These are phyloP conservation scores for Scomberomorus guttatus DNA, from an alignment of 2,797 vertebrate genomes.

Conservation along the genomic window DNA sequence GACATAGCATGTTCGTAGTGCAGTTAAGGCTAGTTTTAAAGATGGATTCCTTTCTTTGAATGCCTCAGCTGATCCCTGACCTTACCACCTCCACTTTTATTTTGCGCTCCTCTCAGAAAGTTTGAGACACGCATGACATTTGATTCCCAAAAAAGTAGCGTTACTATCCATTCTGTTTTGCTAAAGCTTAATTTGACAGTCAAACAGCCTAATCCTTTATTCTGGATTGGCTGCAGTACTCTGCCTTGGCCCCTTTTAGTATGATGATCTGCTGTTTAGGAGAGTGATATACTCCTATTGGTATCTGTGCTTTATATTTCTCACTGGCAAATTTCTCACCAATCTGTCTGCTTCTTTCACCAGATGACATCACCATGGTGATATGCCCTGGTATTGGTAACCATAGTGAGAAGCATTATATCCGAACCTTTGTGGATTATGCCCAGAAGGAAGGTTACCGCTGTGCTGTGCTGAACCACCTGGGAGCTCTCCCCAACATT, in stretches of 20 bases:
- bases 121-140: no score
- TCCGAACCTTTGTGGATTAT: conserved; percentile 97
- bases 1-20: neutral
- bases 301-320: conserved; percentile 27
- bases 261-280: conserved; percentile 1
- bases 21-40: neutral
- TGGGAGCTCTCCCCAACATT: conserved; percentile 96
- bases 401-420: conserved; percentile 99
- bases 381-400: conserved; percentile 99
- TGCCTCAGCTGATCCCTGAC: conserved; percentile 38
- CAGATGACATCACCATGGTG: conserved; percentile 98
- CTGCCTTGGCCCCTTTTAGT: conserved; percentile 14
- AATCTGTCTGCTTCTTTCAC: conserved; percentile 46
- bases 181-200: conserved; percentile 12
- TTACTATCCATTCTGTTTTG: conserved; percentile 18
- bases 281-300: neutral
- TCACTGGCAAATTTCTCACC: conserved; percentile 20
- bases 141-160: no score
- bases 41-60: conserved; percentile 23
- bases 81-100: neutral
- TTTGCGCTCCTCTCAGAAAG: no score
- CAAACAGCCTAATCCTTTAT: conserved; percentile 16
- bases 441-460: conserved; percentile 97
- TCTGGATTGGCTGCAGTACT: neutral
- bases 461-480: conserved; percentile 96